Conservation (phyloP, 2,113 vertebrate genomes). For the Steatornis caripensis region DNA sequence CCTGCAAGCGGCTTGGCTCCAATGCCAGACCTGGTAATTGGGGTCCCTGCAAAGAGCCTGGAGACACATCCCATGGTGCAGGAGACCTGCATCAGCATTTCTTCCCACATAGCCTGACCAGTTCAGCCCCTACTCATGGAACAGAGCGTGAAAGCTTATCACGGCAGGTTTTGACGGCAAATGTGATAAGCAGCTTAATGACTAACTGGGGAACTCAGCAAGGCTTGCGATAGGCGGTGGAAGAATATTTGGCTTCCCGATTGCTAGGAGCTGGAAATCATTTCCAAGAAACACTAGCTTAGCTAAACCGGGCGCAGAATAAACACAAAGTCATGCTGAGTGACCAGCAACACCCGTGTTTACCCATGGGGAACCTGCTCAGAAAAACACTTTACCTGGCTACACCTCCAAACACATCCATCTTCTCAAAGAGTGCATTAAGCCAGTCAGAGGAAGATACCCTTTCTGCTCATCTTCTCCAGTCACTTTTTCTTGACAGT, state of each 20-base stretch:
- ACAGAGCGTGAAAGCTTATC: neutral
- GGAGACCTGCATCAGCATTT: neutral
- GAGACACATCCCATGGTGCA: neutral
- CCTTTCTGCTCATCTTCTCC: neutral
- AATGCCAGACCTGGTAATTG: too few relatives aligned
- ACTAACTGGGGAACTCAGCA: neutral
- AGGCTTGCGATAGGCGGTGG: neutral
- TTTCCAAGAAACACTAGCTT: neutral
- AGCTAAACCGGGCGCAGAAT: neutral
- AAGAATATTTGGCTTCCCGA: neutral
- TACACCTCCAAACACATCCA: neutral
- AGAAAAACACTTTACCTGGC: neutral
- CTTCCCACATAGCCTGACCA: neutral
- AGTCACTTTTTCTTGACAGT: neutral
- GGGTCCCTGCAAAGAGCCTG: neutral
- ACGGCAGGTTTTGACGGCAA: rapidly evolving
- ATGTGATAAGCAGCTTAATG: slow-evolving; percentile 30
- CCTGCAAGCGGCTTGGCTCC: rapidly evolving
- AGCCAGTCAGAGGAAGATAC: neutral
- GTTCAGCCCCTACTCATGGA: neutral
- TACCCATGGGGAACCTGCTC: neutral
- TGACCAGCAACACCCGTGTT: neutral
- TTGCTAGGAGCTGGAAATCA: neutral
- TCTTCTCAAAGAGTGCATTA: neutral
- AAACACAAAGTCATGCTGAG: neutral